These are phyloP conservation scores for Eupithecia abbreviata DNA, from an alignment of 2,888 invertebrate genomes.

Conservation along the genomic window DNA sequence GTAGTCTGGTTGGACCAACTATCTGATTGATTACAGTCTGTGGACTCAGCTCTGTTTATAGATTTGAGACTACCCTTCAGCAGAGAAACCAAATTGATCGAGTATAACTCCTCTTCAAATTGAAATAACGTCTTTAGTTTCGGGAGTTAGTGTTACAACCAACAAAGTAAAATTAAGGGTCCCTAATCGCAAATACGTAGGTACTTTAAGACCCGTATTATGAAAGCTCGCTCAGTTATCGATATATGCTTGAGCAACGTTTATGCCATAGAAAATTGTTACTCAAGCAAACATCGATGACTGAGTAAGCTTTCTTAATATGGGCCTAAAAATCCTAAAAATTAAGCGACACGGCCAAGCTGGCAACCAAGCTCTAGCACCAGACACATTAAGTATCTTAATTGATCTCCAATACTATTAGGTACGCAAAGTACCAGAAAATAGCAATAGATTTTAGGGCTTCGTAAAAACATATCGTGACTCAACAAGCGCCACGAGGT, in stretches of 20 bases:
- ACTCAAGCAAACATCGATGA: too few relatives aligned
- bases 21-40: slow-evolving; percentile 9
- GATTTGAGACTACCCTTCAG: slow-evolving; percentile 11
- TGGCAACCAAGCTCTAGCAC: neutral
- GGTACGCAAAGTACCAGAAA: slow-evolving; percentile 50
- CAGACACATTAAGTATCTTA: slow-evolving; percentile 32
- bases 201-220: too few relatives aligned
- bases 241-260: too few relatives aligned
- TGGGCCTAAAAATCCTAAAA: neutral
- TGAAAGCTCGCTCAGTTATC: too few relatives aligned
- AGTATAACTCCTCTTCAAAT: slow-evolving; percentile 4
- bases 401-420: slow-evolving; percentile 48
- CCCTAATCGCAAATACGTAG: neutral
- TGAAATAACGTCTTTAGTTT: neutral
- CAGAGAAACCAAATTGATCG: slow-evolving; percentile 9
- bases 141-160: neutral
- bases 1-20: slow-evolving; percentile 23
- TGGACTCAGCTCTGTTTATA: slow-evolving; percentile 4
- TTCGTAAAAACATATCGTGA: slow-evolving; percentile 79
- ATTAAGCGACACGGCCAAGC: neutral
- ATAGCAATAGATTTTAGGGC: slow-evolving; percentile 68
- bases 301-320: too few relatives aligned
- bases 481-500: slow-evolving; percentile 81
- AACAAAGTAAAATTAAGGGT: neutral
- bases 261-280: too few relatives aligned